A percentile compares a stretch with the other conserved stretches of the same genome.
These are phyloP conservation scores for Toxonevra muliebris DNA, from an alignment of 2,888 invertebrate species.

Conservation along the genomic window DNA sequence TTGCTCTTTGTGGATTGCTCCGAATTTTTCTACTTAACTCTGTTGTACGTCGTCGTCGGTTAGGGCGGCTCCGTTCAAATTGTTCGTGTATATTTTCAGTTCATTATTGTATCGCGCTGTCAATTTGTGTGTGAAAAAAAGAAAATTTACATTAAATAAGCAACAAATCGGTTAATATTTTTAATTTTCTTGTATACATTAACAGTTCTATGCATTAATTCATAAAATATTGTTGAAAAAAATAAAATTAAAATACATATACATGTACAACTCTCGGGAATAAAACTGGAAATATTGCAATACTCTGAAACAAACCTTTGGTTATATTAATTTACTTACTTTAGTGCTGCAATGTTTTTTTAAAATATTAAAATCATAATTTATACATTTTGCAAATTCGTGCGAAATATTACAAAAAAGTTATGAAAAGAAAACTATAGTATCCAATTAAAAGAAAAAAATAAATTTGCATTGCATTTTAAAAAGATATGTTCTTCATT, in stretches of 20 bases:
- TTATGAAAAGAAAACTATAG: not conserved
- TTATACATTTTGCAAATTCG: not conserved
- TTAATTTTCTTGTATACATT: too few relatives aligned
- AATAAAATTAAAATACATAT: too few relatives aligned
- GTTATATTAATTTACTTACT: too few relatives aligned
- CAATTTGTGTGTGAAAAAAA: constrained; percentile 23
- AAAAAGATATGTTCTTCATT: constrained; percentile 17
- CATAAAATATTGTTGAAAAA: too few relatives aligned
- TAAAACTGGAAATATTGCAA: too few relatives aligned
- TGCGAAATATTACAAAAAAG: not conserved
- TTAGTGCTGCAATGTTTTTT: too few relatives aligned
- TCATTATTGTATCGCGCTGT: constrained; percentile 35
- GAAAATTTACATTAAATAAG: constrained; percentile 2
- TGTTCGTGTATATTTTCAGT: constrained; percentile 23
- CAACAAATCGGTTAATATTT: too few relatives aligned
- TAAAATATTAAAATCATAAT: too few relatives aligned
- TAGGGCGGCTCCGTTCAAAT: constrained; percentile 46
- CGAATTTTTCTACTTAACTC: constrained; percentile 22
- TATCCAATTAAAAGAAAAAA: not conserved
- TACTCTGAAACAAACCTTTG: too few relatives aligned
- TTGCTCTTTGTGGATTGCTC: constrained; percentile 1
- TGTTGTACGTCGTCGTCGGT: constrained; percentile 30
- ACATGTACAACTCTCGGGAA: too few relatives aligned
- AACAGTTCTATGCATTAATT: too few relatives aligned
- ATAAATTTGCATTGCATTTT: constrained; percentile 7